Evolutionary conservation across 2,797 vertebrate genomes (phyloP).

Genomic region (Pogoniulus pusillus): DNA sequence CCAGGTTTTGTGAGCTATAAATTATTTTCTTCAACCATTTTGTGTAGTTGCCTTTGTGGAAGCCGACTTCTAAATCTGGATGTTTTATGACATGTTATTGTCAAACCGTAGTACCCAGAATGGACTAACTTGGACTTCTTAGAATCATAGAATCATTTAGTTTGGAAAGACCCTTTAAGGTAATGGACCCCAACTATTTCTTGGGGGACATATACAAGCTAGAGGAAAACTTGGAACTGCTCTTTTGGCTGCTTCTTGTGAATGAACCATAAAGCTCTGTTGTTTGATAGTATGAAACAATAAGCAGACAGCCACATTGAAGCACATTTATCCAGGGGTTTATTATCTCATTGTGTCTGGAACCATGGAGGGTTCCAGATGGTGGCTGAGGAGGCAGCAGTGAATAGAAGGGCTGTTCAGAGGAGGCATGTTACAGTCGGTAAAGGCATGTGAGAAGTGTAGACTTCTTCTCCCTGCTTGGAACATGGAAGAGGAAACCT

Average conservation of each 20-base stretch:
- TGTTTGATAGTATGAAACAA: background rate
- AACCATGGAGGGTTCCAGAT: background rate
- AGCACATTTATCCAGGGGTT: background rate
- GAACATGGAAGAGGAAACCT: background rate
- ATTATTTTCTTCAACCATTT: background rate
- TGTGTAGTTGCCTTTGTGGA: background rate
- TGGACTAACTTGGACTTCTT: background rate
- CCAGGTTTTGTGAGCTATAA: background rate
- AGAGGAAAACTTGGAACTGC: background rate
- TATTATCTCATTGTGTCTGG: background rate
- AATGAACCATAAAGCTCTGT: background rate
- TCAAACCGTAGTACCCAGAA: too few relatives aligned
- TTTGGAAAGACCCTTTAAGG: background rate
- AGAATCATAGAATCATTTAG: background rate
- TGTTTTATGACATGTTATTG: background rate
- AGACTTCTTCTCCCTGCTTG: background rate
- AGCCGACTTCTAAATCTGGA: background rate
- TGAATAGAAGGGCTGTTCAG: background rate
- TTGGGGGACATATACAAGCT: background rate
- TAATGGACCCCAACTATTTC: background rate
- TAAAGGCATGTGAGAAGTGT: background rate
- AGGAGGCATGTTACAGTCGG: fast-evolving
- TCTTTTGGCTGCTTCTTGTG: background rate
- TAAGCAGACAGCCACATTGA: background rate
- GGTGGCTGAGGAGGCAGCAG: background rate